Evolutionary conservation across 2,113 vertebrate species (phyloP).

Genomic region (Caranx melampygus): DNA sequence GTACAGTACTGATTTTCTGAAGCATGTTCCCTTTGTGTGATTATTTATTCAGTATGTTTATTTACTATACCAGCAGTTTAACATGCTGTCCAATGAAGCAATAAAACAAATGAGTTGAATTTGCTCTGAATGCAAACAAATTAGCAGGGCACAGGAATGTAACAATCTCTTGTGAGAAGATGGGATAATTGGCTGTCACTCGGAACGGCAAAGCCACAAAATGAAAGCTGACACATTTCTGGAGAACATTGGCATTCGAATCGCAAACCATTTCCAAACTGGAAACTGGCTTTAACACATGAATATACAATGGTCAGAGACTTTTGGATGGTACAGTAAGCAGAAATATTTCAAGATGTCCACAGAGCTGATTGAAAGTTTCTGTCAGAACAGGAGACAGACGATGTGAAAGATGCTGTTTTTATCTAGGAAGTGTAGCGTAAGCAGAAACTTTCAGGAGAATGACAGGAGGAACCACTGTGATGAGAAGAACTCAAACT

Average conservation of each 20-base stretch:
- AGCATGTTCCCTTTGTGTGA: neutral
- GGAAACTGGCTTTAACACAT: neutral
- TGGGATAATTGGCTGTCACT: slow-evolving; percentile 24
- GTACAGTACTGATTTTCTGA: slow-evolving; percentile 9
- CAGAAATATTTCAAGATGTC: slow-evolving; percentile 17
- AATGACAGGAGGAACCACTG: slow-evolving; percentile 29
- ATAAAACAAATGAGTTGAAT: slow-evolving; percentile 14
- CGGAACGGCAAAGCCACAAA: neutral
- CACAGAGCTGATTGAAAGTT: neutral
- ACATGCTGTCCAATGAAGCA: neutral
- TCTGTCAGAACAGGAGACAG: slow-evolving; percentile 5
- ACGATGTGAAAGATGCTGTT: neutral
- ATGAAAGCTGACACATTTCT: neutral
- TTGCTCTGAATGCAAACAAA: slow-evolving; percentile 22
- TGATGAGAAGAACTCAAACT: slow-evolving; percentile 33
- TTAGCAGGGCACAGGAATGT: neutral
- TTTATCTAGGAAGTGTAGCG: slow-evolving; percentile 9
- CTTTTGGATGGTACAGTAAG: neutral
- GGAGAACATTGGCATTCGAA: neutral
- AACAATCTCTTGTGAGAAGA: neutral
- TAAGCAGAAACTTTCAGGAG: slow-evolving; percentile 8
- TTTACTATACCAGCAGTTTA: slow-evolving; percentile 26
- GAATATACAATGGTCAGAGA: neutral
- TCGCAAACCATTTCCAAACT: slow-evolving; percentile 1
- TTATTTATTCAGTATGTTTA: too few species aligned